phyloP scores from a whole-genome alignment of 2,888 invertebrate genomes.

The Hartigia nigra region DNA sequence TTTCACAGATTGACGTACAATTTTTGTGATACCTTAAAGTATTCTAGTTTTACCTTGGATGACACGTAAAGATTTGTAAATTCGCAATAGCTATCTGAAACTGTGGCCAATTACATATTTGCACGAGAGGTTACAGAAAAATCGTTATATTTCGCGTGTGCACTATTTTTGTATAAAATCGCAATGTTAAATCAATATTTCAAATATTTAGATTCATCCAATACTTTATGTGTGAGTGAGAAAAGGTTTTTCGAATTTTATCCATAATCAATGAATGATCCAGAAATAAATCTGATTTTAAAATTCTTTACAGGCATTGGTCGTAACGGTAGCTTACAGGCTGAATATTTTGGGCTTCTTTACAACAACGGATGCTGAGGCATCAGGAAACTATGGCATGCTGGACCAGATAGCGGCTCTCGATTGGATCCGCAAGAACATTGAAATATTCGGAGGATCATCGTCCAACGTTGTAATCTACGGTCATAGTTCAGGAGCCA shows the following conservation, averaged over 20 bases:
- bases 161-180: neutral
- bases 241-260: neutral
- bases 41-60: neutral
- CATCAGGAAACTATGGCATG: slow-evolving; percentile 83
- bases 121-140: neutral
- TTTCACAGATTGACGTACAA: neutral
- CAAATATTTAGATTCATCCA: neutral
- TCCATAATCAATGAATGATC: neutral
- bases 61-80: neutral
- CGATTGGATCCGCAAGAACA: slow-evolving; percentile 82
- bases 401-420: slow-evolving; percentile 85
- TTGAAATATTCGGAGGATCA: slow-evolving; percentile 80
- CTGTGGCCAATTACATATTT: neutral
- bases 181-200: neutral
- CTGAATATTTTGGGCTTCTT: slow-evolving; percentile 88
- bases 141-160: neutral
- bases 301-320: slow-evolving; percentile 71
- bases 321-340: slow-evolving; percentile 83
- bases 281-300: neutral
- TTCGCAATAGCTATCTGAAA: neutral
- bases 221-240: neutral
- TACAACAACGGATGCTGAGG: slow-evolving; percentile 80
- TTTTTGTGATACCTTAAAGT: neutral
- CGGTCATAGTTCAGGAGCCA: slow-evolving; percentile 84
- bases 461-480: slow-evolving; percentile 80